Conservation (phyloP, 2,888 invertebrate species). For the Oxycera nigricornis region DNA sequence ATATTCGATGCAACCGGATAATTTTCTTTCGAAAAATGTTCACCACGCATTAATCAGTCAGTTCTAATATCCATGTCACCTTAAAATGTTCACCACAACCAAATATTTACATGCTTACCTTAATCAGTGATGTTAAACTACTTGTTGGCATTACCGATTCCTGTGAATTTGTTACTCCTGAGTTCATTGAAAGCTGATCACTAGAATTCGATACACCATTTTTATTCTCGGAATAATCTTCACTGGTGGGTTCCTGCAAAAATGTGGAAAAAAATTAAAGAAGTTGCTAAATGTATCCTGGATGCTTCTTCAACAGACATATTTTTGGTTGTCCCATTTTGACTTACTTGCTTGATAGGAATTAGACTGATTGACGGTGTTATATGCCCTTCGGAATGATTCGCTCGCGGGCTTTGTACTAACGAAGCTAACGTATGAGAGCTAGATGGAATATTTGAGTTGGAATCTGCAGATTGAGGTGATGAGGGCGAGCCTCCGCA, state of each 20-base stretch:
- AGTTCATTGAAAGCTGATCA: conserved; percentile 60
- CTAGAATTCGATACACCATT: conserved; percentile 56
- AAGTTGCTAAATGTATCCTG: not conserved
- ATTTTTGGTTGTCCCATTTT: not conserved
- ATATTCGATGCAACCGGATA: too few species aligned
- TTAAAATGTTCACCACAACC: too few species aligned
- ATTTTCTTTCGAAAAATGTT: too few species aligned
- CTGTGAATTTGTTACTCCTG: conserved; percentile 55
- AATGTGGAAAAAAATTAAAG: too few species aligned
- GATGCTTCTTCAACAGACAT: not conserved
- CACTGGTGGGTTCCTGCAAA: conserved; percentile 51
- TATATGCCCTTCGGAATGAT: conserved; percentile 65
- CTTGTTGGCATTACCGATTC: conserved; percentile 67
- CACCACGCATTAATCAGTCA: too few species aligned
- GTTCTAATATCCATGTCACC: too few species aligned
- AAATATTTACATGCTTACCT: too few species aligned
- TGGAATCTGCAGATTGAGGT: conserved; percentile 82
- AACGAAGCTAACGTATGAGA: conserved; percentile 62
- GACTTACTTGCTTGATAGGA: conserved; percentile 78
- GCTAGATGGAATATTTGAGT: conserved; percentile 76
- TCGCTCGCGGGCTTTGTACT: conserved; percentile 52
- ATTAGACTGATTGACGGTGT: conserved; percentile 86
- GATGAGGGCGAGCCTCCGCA: conserved; percentile 68
- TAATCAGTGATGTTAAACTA: conserved; percentile 79
- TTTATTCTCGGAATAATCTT: conserved; percentile 48